Conservation (phyloP, 2,113 vertebrate species). For the Poicephalus gulielmi region DNA sequence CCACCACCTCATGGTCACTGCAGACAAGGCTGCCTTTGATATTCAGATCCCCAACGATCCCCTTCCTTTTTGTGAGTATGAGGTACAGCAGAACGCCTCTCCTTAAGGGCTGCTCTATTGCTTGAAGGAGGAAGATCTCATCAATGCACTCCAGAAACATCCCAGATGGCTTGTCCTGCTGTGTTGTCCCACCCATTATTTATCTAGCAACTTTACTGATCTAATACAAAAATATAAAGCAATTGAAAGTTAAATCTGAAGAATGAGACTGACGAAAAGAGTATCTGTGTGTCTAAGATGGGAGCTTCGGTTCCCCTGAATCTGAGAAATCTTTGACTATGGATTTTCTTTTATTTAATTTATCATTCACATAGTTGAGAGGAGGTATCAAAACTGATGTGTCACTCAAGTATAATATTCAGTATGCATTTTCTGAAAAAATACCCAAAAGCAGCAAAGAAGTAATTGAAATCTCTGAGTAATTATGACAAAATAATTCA, state of each 20-base stretch:
- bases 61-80: not conserved
- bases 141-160: not conserved
- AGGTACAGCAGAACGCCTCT: not conserved
- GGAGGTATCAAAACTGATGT: not conserved
- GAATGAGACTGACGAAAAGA: not conserved
- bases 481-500: not conserved
- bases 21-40: not conserved
- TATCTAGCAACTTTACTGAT: not conserved
- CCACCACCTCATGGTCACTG: not conserved
- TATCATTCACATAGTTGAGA: not conserved
- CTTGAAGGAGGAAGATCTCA: not conserved
- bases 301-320: not conserved
- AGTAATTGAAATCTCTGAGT: not conserved
- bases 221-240: not conserved
- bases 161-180: not conserved
- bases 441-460: not conserved
- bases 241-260: not conserved
- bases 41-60: not conserved
- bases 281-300: not conserved
- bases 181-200: not conserved
- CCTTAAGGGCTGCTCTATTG: accelerated
- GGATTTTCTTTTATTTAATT: not conserved
- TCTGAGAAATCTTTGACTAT: not conserved
- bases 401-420: not conserved
- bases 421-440: not conserved